Evolutionary conservation across 2,113 vertebrate species (phyloP).

Genomic region (Salvelinus namaycush): DNA sequence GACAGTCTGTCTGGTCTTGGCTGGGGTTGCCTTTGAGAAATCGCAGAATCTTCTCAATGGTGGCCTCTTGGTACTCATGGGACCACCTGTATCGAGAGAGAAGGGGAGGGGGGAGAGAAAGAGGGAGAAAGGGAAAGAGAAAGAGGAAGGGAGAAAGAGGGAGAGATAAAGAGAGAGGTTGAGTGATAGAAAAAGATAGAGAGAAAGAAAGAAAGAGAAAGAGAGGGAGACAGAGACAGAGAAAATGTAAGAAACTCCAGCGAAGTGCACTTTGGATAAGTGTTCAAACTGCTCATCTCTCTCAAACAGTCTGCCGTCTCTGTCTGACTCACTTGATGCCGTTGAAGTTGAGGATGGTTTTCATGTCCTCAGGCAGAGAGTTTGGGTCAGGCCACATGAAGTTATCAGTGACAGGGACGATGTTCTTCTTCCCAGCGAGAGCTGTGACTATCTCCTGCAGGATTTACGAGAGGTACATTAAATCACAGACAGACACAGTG

Average conservation of each 20-base stretch:
- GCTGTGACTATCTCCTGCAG: constrained; percentile 93
- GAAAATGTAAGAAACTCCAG: too few relatives aligned
- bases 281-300: neutral
- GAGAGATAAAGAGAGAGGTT: neutral
- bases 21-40: constrained; percentile 84
- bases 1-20: constrained; percentile 72
- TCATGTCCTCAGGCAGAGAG: constrained; percentile 91
- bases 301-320: neutral
- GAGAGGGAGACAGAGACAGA: too few relatives aligned
- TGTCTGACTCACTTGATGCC: constrained; percentile 86
- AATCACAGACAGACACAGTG: neutral
- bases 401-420: constrained; percentile 90
- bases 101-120: neutral
- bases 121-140: neutral
- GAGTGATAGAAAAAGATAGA: too few relatives aligned
- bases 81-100: constrained; percentile 83
- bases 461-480: constrained; percentile 1
- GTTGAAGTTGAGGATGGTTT: constrained; percentile 91
- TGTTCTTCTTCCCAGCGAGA: constrained; percentile 86
- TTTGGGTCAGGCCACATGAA: constrained; percentile 90
- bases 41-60: constrained; percentile 94
- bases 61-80: constrained; percentile 97
- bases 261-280: neutral
- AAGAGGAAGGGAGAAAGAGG: neutral
- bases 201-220: too few relatives aligned